Evolutionary conservation across 2,888 invertebrate genomes (phyloP).

Genomic region (Dicroscelio sp.): DNA sequence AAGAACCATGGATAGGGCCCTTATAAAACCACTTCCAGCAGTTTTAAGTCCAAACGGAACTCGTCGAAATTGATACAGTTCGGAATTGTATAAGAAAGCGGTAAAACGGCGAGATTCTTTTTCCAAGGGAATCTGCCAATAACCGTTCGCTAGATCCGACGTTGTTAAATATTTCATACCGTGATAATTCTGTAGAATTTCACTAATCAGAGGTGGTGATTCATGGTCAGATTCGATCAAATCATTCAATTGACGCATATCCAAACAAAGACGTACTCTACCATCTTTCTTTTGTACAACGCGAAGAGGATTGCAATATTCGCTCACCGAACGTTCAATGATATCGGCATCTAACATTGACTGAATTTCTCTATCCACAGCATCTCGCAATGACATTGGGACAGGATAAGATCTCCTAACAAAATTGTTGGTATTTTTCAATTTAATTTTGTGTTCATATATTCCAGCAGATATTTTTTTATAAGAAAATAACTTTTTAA

Average conservation of each 20-base stretch:
- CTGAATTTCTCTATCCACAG: conserved; percentile 64
- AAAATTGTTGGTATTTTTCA: conserved; percentile 69
- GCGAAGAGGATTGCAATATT: conserved; percentile 83
- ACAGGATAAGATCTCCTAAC: conserved; percentile 58
- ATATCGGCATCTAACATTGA: conserved; percentile 84
- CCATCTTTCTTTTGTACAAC: conserved; percentile 80
- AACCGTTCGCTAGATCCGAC: conserved; percentile 77
- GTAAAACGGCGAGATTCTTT: conserved; percentile 63
- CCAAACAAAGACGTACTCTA: conserved; percentile 84
- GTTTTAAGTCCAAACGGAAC: conserved; percentile 63
- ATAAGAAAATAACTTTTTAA: conserved; percentile 14
- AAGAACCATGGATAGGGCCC: conserved; percentile 73
- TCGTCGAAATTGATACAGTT: conserved; percentile 59
- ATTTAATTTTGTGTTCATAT: conserved; percentile 73
- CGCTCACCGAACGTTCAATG: conserved; percentile 63
- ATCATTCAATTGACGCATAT: conserved; percentile 81
- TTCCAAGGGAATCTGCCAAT: conserved; percentile 81
- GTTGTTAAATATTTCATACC: conserved; percentile 66
- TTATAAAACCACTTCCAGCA: conserved; percentile 82
- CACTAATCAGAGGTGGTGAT: conserved; percentile 59
- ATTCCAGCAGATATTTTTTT: conserved; percentile 64
- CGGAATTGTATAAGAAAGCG: conserved; percentile 61
- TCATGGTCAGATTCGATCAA: conserved; percentile 85
- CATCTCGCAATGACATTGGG: conserved; percentile 1
- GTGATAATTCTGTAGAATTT: conserved; percentile 74